These are phyloP conservation scores for Conistra vaccinii DNA, from an alignment of 2,888 invertebrate genomes.

Conservation along the genomic window DNA sequence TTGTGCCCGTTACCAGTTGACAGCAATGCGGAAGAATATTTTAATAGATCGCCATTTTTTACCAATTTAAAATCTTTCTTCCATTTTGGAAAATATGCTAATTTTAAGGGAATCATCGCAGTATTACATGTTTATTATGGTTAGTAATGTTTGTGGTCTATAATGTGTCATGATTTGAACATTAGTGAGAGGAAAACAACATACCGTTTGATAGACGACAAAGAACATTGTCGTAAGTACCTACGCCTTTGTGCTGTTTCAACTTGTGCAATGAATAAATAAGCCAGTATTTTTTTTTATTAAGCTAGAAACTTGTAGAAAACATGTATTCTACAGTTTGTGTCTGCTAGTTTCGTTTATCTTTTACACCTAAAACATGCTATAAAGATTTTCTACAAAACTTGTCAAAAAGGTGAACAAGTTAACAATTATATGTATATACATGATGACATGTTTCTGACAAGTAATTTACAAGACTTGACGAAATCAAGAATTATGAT, in stretches of 20 bases:
- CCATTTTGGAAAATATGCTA: background rate
- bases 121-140: background rate
- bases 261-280: background rate
- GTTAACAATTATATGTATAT: too few species aligned
- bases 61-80: background rate
- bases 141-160: background rate
- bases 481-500: too few species aligned
- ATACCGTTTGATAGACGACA: background rate
- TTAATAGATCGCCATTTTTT: background rate
- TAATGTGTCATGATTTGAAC: conserved; percentile 8
- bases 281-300: background rate
- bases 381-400: background rate
- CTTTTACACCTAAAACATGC: background rate
- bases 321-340: background rate
- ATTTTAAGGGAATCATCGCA: background rate
- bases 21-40: background rate
- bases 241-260: too few species aligned
- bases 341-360: background rate
- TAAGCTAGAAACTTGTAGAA: background rate
- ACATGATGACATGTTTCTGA: too few species aligned
- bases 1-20: background rate
- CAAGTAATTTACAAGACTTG: too few species aligned
- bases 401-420: background rate
- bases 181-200: background rate
- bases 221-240: background rate